Evolutionary conservation across 1,140 invertebrate genomes (phyloP).

Genomic region (Samia ricini): DNA sequence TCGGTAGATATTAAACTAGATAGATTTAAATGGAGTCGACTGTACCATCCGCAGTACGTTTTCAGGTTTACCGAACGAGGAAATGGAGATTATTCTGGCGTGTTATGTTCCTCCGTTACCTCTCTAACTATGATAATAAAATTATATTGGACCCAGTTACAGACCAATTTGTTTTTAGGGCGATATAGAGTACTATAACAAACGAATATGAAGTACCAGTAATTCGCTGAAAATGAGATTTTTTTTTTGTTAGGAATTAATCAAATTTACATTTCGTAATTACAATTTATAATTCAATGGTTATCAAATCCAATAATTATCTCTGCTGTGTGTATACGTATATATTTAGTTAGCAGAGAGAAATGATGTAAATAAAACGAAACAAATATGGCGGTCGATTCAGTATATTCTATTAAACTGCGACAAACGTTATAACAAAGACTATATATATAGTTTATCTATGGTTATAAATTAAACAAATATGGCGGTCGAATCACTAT

Average conservation of each 20-base stretch:
- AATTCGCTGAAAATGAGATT: background rate
- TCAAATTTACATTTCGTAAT: background rate
- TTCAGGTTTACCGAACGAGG: constrained; percentile 10
- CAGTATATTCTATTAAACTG: too few relatives aligned
- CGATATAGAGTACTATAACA: background rate
- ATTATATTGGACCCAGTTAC: constrained; percentile 11
- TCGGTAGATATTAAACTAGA: too few relatives aligned
- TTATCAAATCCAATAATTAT: too few relatives aligned
- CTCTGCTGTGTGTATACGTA: too few relatives aligned
- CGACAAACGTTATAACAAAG: too few relatives aligned
- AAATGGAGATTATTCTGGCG: constrained; percentile 9
- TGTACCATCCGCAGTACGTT: constrained; percentile 6
- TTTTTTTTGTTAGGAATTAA: background rate
- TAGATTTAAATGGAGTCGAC: background rate
- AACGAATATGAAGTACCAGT: background rate
- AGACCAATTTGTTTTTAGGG: constrained; percentile 7
- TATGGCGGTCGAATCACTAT: too few relatives aligned
- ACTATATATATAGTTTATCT: too few relatives aligned
- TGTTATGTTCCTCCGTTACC: constrained; percentile 12
- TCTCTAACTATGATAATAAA: constrained; percentile 12
- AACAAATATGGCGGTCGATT: too few relatives aligned
- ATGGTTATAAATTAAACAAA: too few relatives aligned
- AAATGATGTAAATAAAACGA: too few relatives aligned
- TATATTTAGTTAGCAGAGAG: too few relatives aligned
- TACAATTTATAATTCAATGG: too few relatives aligned